phyloP scores from a whole-genome alignment of 2,113 vertebrate genomes.

The Corvus hawaiiensis region DNA sequence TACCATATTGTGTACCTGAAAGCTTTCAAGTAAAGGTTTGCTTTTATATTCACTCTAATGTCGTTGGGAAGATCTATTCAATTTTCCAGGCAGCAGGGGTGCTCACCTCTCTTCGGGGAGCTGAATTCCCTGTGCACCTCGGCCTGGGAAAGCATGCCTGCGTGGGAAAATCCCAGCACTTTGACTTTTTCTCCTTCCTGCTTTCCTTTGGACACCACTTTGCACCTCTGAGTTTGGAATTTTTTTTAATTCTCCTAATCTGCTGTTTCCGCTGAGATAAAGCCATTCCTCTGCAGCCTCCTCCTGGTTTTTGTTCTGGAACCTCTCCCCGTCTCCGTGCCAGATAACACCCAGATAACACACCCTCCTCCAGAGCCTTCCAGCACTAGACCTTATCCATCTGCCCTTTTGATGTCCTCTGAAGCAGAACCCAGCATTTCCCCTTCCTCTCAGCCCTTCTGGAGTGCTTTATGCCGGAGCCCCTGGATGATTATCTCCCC shows the following conservation, averaged over 20 bases:
- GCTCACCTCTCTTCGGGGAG: neutral
- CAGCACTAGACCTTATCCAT: neutral
- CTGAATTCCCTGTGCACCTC: no score
- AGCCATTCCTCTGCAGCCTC: neutral
- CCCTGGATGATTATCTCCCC: neutral
- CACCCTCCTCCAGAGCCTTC: neutral
- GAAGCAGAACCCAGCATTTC: neutral
- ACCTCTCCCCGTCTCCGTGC: accelerated
- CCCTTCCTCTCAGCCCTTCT: neutral
- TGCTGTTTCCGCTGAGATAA: neutral
- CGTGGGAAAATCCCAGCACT: neutral
- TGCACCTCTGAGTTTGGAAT: neutral
- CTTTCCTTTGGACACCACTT: neutral
- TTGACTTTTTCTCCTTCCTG: neutral
- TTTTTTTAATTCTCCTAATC: neutral
- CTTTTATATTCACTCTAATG: neutral
- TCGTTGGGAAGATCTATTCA: neutral
- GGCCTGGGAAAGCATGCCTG: neutral
- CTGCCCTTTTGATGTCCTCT: neutral
- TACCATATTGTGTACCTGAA: neutral
- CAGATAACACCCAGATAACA: neutral
- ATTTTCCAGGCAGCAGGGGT: neutral
- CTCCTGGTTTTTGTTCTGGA: neutral
- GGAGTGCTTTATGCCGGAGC: neutral
- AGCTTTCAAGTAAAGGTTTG: neutral